These are phyloP conservation scores for Denticeps clupeoides DNA, from an alignment of 2,797 vertebrate genomes.

Conservation along the genomic window DNA sequence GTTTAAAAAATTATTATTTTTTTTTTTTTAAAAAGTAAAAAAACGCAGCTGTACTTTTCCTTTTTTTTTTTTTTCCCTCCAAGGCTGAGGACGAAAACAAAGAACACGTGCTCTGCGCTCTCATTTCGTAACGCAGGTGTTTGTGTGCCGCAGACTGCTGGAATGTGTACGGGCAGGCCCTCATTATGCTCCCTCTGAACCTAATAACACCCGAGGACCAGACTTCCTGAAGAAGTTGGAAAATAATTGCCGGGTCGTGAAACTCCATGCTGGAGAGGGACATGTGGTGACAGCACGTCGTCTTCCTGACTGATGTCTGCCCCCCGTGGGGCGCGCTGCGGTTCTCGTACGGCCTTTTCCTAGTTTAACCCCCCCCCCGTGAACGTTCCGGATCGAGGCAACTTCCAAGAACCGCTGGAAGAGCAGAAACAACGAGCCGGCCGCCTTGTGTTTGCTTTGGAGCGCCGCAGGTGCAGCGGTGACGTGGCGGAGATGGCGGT, in stretches of 20 bases:
- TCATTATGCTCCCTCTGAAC: too few relatives aligned
- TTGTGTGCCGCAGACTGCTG: slow-evolving; percentile 1
- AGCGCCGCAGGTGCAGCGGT: background rate
- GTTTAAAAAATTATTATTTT: too few relatives aligned
- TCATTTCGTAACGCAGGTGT: slow-evolving; percentile 12
- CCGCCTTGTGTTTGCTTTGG: background rate
- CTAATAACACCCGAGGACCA: too few relatives aligned
- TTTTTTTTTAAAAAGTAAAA: background rate
- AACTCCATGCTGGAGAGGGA: too few relatives aligned
- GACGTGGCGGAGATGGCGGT: background rate
- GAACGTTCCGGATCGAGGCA: background rate
- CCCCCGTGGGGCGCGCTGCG: too few relatives aligned
- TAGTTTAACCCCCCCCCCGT: too few relatives aligned
- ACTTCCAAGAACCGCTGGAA: background rate
- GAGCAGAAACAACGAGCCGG: background rate
- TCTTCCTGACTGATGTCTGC: too few relatives aligned
- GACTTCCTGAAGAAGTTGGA: too few relatives aligned
- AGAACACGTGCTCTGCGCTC: background rate
- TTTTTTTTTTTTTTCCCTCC: background rate
- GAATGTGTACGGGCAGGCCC: slow-evolving; percentile 17
- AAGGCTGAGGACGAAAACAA: slow-evolving; percentile 15
- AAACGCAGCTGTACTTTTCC: background rate
- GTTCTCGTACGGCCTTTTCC: too few relatives aligned
- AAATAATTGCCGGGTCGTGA: too few relatives aligned
- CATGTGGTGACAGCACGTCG: too few relatives aligned